phyloP scores from a whole-genome alignment of 2,797 vertebrate genomes.

The Hephaestus fuliginosus region DNA sequence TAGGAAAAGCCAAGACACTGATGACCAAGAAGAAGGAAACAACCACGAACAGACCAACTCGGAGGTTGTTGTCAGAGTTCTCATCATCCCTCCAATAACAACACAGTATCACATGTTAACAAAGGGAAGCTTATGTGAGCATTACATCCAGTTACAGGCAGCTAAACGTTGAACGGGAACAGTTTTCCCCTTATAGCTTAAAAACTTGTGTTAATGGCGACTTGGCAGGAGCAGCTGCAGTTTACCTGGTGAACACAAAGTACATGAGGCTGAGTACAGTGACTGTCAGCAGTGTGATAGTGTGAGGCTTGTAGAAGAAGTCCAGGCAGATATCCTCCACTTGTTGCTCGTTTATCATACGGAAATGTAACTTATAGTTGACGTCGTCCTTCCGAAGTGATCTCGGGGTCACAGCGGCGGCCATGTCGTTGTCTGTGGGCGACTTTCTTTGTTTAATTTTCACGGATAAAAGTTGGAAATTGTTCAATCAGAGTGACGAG shows the following conservation, averaged over 20 bases:
- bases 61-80: conserved; percentile 92
- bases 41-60: conserved; percentile 92
- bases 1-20: conserved; percentile 96
- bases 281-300: conserved; percentile 92
- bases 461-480: neutral
- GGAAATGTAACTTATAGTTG: conserved; percentile 92
- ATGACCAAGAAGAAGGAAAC: conserved; percentile 96
- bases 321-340: conserved; percentile 96
- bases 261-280: conserved; percentile 95
- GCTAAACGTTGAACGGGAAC: neutral
- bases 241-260: conserved; percentile 94
- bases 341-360: conserved; percentile 98
- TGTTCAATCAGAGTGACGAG: neutral
- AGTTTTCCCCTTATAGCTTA: neutral
- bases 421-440: conserved; percentile 48
- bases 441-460: neutral
- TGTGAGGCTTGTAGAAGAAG: conserved; percentile 96
- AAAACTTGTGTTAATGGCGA: neutral
- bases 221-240: conserved; percentile 2
- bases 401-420: conserved; percentile 68
- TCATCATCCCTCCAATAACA: conserved; percentile 89
- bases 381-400: conserved; percentile 89
- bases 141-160: neutral
- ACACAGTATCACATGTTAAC: conserved; percentile 48
- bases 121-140: neutral